A percentile compares a stretch with the other conserved stretches of the same genome.
These are phyloP conservation scores for Fragariocoptes setiger DNA, from an alignment of 1,140 invertebrate species.

Conservation along the genomic window DNA sequence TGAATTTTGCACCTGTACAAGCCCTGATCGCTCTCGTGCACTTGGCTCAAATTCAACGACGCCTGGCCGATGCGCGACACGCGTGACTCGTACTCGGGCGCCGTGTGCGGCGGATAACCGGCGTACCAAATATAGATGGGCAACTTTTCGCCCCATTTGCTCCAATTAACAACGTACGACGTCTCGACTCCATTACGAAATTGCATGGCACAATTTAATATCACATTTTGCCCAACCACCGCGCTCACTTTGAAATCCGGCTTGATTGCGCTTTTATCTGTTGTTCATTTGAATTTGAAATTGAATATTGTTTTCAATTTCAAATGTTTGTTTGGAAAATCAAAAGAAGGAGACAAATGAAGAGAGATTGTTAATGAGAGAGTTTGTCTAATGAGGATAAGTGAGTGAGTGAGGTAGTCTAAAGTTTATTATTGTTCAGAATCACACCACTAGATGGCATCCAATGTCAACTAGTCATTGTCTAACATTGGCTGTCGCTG, in stretches of 20 bases:
- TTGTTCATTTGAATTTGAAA: too few relatives aligned
- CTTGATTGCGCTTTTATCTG: too few relatives aligned
- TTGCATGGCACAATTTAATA: constrained; percentile 81
- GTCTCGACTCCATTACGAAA: constrained; percentile 58
- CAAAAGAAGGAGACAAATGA: too few relatives aligned
- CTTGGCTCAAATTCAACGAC: constrained; percentile 69
- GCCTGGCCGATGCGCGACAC: constrained; percentile 55
- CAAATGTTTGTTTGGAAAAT: too few relatives aligned
- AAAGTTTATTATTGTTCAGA: too few relatives aligned
- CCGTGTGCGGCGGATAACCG: constrained; percentile 71
- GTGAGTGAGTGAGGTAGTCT: too few relatives aligned
- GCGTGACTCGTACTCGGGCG: constrained; percentile 57
- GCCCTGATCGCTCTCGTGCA: constrained; percentile 64
- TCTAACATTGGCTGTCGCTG: too few relatives aligned
- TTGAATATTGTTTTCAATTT: too few relatives aligned
- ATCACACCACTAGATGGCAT: too few relatives aligned
- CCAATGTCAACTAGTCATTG: too few relatives aligned
- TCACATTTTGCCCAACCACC: constrained; percentile 59
- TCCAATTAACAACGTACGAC: constrained; percentile 85
- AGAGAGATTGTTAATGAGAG: too few relatives aligned
- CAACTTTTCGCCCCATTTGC: constrained; percentile 56
- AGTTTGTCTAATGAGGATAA: too few relatives aligned
- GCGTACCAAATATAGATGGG: constrained; percentile 92
- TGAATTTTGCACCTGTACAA: constrained; percentile 91
- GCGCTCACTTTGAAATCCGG: neutral